A percentile compares a stretch with the other conserved stretches of the same genome.
Evolutionary conservation across 2,113 vertebrate genomes (phyloP).

Genomic region (Heloderma charlesbogerti): DNA sequence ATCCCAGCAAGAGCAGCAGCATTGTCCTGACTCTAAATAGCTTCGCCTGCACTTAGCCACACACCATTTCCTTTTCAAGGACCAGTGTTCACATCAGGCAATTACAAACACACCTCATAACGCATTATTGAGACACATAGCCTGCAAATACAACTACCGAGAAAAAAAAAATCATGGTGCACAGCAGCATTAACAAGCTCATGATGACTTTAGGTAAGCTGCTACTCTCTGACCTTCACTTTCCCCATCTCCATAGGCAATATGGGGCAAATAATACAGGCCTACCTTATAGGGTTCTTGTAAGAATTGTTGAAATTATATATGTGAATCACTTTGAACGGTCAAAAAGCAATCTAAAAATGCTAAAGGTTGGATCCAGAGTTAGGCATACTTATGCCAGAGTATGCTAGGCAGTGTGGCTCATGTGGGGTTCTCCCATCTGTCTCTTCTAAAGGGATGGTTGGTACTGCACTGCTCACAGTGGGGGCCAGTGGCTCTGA

Average conservation of each 20-base stretch:
- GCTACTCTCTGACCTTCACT: neutral
- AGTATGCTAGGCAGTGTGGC: neutral
- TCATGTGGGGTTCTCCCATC: neutral
- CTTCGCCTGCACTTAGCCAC: constrained; percentile 83
- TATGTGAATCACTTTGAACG: too few species aligned
- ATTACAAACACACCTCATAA: constrained; percentile 83
- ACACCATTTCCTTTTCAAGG: constrained; percentile 82
- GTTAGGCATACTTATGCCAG: neutral
- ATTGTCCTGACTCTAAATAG: constrained; percentile 75
- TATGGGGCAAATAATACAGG: neutral
- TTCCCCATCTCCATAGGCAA: neutral
- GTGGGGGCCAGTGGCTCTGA: too few species aligned
- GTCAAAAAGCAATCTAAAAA: neutral
- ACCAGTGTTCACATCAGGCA: constrained; percentile 69
- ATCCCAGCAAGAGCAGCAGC: constrained; percentile 63
- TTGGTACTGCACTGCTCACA: neutral
- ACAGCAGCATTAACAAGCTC: constrained; percentile 16
- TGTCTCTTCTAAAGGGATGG: neutral
- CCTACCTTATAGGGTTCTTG: neutral
- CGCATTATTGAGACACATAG: constrained; percentile 73
- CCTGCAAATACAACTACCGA: constrained; percentile 65
- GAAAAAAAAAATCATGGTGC: constrained; percentile 54
- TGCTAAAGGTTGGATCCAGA: neutral
- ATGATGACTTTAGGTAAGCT: neutral
- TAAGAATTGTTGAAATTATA: neutral